Evolutionary conservation across 2,797 vertebrate genomes (phyloP).

Genomic region (Notolabrus celidotus): DNA sequence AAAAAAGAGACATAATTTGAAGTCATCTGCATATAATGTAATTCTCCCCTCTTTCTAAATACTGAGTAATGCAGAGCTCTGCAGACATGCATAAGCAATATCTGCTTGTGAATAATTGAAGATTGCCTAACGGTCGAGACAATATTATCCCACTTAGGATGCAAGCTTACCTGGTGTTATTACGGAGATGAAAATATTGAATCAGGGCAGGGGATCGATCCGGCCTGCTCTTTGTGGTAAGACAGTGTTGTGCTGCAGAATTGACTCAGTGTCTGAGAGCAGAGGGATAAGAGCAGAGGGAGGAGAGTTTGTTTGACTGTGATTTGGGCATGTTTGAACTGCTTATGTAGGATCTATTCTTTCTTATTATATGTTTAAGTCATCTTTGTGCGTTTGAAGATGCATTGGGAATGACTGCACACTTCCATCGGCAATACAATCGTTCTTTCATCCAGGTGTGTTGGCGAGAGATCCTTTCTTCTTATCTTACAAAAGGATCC

Average conservation of each 20-base stretch:
- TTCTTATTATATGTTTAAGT: slow-evolving; percentile 12
- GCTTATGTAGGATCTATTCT: slow-evolving; percentile 18
- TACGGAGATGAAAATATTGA: slow-evolving; percentile 53
- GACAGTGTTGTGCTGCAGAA: slow-evolving; percentile 50
- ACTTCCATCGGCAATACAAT: background rate
- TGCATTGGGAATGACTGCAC: background rate
- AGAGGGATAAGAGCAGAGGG: slow-evolving; percentile 19
- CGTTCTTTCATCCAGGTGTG: background rate
- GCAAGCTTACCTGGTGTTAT: slow-evolving; percentile 62
- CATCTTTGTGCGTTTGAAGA: slow-evolving; percentile 10
- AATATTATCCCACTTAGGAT: slow-evolving; percentile 64
- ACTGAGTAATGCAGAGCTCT: slow-evolving; percentile 59
- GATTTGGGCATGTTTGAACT: slow-evolving; percentile 45
- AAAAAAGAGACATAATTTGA: slow-evolving; percentile 5
- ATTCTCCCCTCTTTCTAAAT: slow-evolving; percentile 30
- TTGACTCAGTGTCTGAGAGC: slow-evolving; percentile 31
- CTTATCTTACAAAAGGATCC: background rate
- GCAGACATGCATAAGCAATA: slow-evolving; percentile 67
- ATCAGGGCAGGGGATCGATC: slow-evolving; percentile 46
- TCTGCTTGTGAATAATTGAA: slow-evolving; percentile 74
- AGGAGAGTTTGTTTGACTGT: slow-evolving; percentile 35
- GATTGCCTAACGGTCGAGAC: slow-evolving; percentile 49
- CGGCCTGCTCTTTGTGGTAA: slow-evolving; percentile 54
- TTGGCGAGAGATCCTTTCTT: background rate
- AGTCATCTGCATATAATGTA: slow-evolving; percentile 37